Evolutionary conservation across 2,113 vertebrate genomes (phyloP), one percentile per base, ranked within the genome.

Genomic region (Pica pica): DNA sequence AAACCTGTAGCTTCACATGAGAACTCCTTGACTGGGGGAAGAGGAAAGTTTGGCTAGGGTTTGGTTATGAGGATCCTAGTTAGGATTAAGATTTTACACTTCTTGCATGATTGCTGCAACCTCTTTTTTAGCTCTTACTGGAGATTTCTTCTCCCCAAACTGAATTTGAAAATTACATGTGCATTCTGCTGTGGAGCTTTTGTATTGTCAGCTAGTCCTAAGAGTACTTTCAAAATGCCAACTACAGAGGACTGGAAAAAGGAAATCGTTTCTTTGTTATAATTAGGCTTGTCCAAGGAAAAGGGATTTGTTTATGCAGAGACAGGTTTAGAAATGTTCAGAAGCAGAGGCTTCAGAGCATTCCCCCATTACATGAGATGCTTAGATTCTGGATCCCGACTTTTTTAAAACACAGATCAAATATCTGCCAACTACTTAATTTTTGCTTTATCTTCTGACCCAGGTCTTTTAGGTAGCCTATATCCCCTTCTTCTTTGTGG

Each of bases 1-100:
- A 3, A 89, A 70, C 37, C 11, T 3, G 1, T 10, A 68, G 13
- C 8, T 35, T 52, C 28, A n/a, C 1, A 0, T 23, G n/a, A 55
- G 20, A 68, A 44, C 17, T 64, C 9, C 49, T 73, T 85, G 23
- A 35, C 22, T 27, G 11, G 10, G 33, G 3, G 33, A 87, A 83
- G 33, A 47, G 1, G 2, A 59, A 87, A 42, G 11, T 19, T 67
- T 56, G 23, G 9, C 15, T 63, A 19, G 20, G 16, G 16, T 41
- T 56, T 65, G 35, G 6, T 44, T 26, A 11, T 67, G 21, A 67
- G 13, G 3, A 18, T 57, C 17, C 16, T 11, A 27, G 16, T 27
- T 35, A 75, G 17, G 8, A 31, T 68, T 59, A 63, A 53, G 28
- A 22, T 63, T 41, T 49, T 35, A 19, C 27, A 26, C 6, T 39